Evolutionary conservation across 1,140 invertebrate genomes (phyloP), one percentile per base, ranked within the genome.

Genomic region (Mycetomoellerius zeteki): DNA sequence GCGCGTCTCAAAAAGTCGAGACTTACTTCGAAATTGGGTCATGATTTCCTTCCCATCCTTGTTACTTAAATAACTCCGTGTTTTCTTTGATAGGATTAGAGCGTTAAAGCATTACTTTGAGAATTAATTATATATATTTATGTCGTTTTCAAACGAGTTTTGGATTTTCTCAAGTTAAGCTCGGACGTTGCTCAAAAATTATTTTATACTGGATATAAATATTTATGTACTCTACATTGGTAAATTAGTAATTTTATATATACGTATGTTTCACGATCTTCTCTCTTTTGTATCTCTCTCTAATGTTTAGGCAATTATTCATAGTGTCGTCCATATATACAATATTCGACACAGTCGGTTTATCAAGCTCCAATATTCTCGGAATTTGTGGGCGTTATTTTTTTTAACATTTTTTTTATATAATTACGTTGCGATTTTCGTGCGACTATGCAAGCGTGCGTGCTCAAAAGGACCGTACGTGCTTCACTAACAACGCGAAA

Each of bases 391-490:
- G 16, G 12, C 10, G 33, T 47, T 58, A 58, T 73, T 73, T 58
- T 81, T 56, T 82, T 47, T 7, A 73, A 10, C 19, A 73, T 33
- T 60, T 84, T 65, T 54, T 73, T 60, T 8, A 47, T 37, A 75
- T 84, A 84, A 84, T 84, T 84, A 50, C n/a, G 21, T 30, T 19
- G 67, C 16, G 24, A 24, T 72, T 72, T 71, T 71, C 54, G 24
- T n/a, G 52, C 2, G 33, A 56, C 21, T 54, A 16, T 16, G 24
- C 67, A 58, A 82, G 54, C 72, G 54, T 73, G 62, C 80, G 82
- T 77, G 73, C 72, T 88, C 54, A 16, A 71, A 77, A 60, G 64
- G 75, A 77, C 27, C 86, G 82, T 77, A 85, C 86, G 86, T 87
- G 86, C 78, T 21, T 65, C 64, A 37, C 80, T 64, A 50, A 27